Evolutionary conservation across 2,113 vertebrate genomes (phyloP), one percentile per base, ranked within the genome.

Genomic region (Chlamydotis undulata): DNA sequence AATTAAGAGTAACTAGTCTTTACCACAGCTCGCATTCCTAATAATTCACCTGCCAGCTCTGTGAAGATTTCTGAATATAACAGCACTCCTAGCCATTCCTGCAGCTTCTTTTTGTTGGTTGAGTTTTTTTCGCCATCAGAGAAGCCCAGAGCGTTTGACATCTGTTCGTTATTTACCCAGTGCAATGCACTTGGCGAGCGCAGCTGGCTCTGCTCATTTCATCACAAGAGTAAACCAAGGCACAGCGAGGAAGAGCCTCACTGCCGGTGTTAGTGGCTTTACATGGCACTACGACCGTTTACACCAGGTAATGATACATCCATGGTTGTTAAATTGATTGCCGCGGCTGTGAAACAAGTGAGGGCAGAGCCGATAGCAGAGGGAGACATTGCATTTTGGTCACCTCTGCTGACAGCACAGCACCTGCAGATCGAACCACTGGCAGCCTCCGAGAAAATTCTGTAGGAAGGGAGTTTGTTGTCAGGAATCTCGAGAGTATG

Each of bases 81-180:
- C 22, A 64, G 4, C 45, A 41, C 41, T 74, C 29, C 6, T 57
- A n/a, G 12, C 18, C 41, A n/a, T 68, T 92, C 68, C 68, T 60
- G 18, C 16, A 67, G 37, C 29, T 63, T 89, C 23, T 70, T 68
- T 75, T 65, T 83, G 15, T 60, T 67, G 47, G 24, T 78, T 17
- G 3, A 6, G 2, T 19, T n/a, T 81, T 71, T 83, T 65, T 13
- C 19, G 28, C 50, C 16, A 13, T 4, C 0, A 1, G 49, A 87
- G 79, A 68, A 87, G 26, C 13, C 63, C 33, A 25, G 65, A 55
- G 28, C 21, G 19, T 67, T 74, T 83, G 60, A 86, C 82, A 90
- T 83, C 92, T 94, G 88, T 71, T 92, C 17, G 0, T 70, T 92
- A 47, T 95, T 95, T 94, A 93, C 86, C 55, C 71, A 90, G 76